Evolutionary conservation across 2,888 invertebrate species (phyloP), one percentile per base, ranked within the genome.

Genomic region (Agrypnus murinus): DNA sequence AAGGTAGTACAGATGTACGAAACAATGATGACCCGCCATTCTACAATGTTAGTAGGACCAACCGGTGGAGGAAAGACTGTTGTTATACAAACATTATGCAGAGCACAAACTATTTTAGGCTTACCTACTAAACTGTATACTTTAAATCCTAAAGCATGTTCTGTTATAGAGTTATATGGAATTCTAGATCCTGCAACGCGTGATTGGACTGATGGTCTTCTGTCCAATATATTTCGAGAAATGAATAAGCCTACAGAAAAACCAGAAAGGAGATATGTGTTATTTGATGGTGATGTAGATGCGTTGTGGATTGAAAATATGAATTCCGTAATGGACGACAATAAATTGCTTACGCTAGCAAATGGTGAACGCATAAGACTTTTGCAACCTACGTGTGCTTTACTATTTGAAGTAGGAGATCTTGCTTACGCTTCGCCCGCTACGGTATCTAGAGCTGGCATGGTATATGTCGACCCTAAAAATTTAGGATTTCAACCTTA

Each of bases 261-360:
- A 79, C 87, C 91, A 74, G 95, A 96, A 82, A 89, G 91, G 63
- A 91, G 92, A 69, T 96, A 95, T 83, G 95, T 96, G 53, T 87
- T 97, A 53, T 97, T 96, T 86, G 97, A 97, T 82, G 97, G 97
- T 1, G 96, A 97, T 82, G 96, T 97, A 1, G 97, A 97, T 87
- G 95, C 97, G 0, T 87, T 96, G 43, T 97, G 97, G 97, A 95
- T 97, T 75, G 97, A 97, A 86, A 97, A 97, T 86, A 97, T 97
- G 96, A 97, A 97, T 87, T 96, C 96, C 0, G 96, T 97, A 1
- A 97, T 97, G 97, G 97, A 97, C 81, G 97, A 97, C 84, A 97
- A 97, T 83, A 94, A 93, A 81, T 86, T 97, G 45, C 86, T 97
- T 65, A 97, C 97, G 0, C 87, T 97, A 69, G 95, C 96, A 3